Base-by-base conservation (phyloP, 2,797 vertebrate species). In the Lacerta agilis region DNA sequence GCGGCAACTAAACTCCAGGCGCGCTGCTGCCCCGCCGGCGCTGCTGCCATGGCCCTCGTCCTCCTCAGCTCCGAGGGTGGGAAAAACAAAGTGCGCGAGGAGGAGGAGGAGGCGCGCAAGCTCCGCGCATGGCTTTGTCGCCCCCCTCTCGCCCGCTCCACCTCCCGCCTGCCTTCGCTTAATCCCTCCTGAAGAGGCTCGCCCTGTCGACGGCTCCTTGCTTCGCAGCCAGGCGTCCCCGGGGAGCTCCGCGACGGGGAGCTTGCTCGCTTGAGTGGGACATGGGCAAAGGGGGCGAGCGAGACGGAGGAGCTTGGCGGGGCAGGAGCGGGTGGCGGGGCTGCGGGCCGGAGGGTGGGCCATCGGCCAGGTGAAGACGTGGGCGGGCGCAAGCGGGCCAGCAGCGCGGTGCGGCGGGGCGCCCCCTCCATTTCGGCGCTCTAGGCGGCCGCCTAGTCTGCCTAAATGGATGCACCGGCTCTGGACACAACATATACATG, bases 201-300 rank as follows among this genome's bases (percentile, higher is more conserved):
- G 67, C 20, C 43, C 61, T 61, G 27, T 9, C 1, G 2, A 10
- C 38, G 17, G 27, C 69, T 36, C 61, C 82, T 5, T 75, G 38
- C 67, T 81, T 6, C 41, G 69, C 64, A 9, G 75, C 76, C 9
- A 41, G 1, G 1, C 78, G 29, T n/a, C 41, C 10, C 36, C 4
- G 4, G 66, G 83, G 55, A 10, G 36, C 33, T 27, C 36, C 25
- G 8, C 25, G 79, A 88, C 9, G 33, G 58, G 5, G 49, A 23
- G 49, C 41, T 6, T 6, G 88, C 88, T 8, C 38, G 84, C 85
- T 83, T 84, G 91, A 93, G 92, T 89, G 91, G 92, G 80, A 91
- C 89, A 87, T 86, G 91, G 86, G 87, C 45, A 45, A 49, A 49
- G 87, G 20, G 33, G 25, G 17, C 5, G 91, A 88, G 88, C 87